These are phyloP conservation scores for Muscicapa adusta DNA, from an alignment of 2,113 vertebrate genomes.

Conservation along the genomic window DNA sequence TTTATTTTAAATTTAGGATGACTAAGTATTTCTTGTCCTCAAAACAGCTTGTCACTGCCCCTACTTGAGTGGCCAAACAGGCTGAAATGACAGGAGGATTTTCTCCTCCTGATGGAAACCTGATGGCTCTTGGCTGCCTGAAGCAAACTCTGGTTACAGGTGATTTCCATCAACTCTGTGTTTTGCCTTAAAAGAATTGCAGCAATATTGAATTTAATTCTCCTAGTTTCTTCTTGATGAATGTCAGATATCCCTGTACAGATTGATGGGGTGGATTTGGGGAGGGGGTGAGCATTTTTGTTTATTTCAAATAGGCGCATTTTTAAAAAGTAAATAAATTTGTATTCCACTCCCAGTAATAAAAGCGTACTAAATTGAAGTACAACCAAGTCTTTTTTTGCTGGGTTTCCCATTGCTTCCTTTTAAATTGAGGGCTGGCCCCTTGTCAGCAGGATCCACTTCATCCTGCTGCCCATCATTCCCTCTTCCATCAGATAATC, in stretches of 20 bases:
- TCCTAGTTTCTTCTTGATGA: not conserved
- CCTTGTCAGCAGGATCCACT: not conserved
- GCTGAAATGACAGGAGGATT: not conserved
- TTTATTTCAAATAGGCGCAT: not conserved
- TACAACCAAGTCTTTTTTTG: not conserved
- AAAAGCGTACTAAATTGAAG: not conserved
- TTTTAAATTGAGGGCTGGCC: not conserved
- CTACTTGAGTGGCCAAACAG: not conserved
- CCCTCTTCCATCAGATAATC: not conserved
- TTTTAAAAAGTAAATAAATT: not conserved
- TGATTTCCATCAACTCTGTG: not conserved
- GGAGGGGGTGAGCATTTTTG: fast-evolving
- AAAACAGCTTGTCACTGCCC: not conserved
- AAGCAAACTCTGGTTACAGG: not conserved
- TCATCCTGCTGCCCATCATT: not conserved
- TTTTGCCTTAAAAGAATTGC: not conserved
- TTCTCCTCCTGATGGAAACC: not conserved
- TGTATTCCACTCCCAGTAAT: not conserved
- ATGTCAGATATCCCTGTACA: not conserved
- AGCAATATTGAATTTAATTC: not conserved
- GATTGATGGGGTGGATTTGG: not conserved
- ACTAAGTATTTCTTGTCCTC: not conserved
- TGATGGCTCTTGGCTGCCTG: not conserved
- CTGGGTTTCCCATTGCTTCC: not conserved
- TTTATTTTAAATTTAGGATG: not conserved